Evolutionary conservation across 2,888 invertebrate genomes (phyloP).

Genomic region (Pediacus dermestoides): DNA sequence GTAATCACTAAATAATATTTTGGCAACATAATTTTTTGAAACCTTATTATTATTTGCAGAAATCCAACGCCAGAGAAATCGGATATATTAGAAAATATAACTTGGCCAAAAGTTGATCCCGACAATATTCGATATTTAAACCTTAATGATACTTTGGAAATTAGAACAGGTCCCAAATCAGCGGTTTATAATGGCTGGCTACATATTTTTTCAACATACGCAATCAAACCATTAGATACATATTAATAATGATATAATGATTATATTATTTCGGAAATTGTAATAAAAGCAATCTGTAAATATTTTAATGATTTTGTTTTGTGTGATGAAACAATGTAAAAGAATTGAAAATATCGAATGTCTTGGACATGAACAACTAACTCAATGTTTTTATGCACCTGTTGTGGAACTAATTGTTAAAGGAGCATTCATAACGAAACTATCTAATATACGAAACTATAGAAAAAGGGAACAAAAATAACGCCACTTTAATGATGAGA

Average conservation of each 20-base stretch:
- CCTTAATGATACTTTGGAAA: conserved; percentile 16
- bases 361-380: conserved; percentile 12
- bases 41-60: too few species aligned
- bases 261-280: conserved; percentile 9
- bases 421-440: conserved; percentile 22
- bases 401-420: conserved; percentile 23
- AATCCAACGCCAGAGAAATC: conserved; percentile 38
- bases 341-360: too few species aligned
- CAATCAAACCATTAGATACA: conserved; percentile 10
- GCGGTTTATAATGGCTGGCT: conserved; percentile 14
- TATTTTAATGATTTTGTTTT: too few species aligned
- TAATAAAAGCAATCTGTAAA: too few species aligned
- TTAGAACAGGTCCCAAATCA: conserved; percentile 15
- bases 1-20: too few species aligned
- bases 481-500: conserved; percentile 25
- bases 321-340: too few species aligned
- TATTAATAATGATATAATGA: too few species aligned
- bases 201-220: conserved; percentile 14
- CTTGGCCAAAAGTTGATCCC: conserved; percentile 16
- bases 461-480: conserved; percentile 18
- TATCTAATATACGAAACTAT: conserved; percentile 20
- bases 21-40: too few species aligned
- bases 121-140: conserved; percentile 15
- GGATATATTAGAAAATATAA: conserved; percentile 17
- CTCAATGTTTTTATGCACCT: conserved; percentile 17